These are phyloP conservation scores for Euplexia lucipara DNA, from an alignment of 2,888 invertebrate species.

Conservation along the genomic window DNA sequence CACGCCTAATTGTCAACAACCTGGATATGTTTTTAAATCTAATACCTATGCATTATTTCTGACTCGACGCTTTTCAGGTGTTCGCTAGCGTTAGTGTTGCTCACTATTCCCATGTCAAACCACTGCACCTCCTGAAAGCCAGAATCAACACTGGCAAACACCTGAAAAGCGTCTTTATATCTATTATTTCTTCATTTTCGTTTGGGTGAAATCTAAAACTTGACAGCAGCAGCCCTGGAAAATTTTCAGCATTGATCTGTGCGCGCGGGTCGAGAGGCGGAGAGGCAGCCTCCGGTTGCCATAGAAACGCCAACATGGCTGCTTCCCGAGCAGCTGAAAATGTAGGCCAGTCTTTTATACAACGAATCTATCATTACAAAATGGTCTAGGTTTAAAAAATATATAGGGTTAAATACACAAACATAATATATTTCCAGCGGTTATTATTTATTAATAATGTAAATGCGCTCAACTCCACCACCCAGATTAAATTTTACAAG, in stretches of 20 bases:
- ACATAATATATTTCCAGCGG: neutral
- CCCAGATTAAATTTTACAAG: too few relatives aligned
- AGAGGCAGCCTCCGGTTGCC: slow-evolving; percentile 84
- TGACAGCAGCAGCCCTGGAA: slow-evolving; percentile 77
- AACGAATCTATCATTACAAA: slow-evolving; percentile 15
- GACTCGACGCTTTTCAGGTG: too few relatives aligned
- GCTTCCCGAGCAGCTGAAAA: slow-evolving; percentile 70
- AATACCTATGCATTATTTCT: neutral
- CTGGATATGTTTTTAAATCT: too few relatives aligned
- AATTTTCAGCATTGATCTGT: slow-evolving; percentile 86
- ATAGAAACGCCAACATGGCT: slow-evolving; percentile 81
- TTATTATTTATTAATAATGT: too few relatives aligned
- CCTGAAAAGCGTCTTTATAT: too few relatives aligned
- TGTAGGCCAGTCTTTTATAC: slow-evolving; percentile 61
- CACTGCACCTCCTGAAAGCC: too few relatives aligned
- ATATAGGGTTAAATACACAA: neutral
- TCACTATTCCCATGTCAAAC: too few relatives aligned
- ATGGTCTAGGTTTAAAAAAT: neutral
- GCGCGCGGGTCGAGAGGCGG: slow-evolving; percentile 79
- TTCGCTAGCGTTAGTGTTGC: too few relatives aligned
- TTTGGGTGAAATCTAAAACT: neutral
- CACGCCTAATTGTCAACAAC: too few relatives aligned
- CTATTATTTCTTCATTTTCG: neutral
- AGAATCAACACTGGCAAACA: too few relatives aligned
- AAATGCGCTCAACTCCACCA: too few relatives aligned